phyloP scores from a whole-genome alignment of 2,113 vertebrate genomes.

The Balaenoptera acutorostrata region DNA sequence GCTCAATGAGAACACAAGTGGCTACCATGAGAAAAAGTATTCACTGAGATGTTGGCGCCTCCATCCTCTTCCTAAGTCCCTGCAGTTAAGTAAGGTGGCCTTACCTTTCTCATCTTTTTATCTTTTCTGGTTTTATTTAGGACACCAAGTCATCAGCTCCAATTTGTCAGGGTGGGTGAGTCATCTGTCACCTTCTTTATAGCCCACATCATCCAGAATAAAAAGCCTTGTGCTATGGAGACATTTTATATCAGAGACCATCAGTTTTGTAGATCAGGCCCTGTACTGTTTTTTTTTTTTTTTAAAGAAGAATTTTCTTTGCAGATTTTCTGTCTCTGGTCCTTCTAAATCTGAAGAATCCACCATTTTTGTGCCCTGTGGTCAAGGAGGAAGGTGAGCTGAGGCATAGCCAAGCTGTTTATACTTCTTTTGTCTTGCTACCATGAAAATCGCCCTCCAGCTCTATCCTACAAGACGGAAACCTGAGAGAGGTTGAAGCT shows the following conservation, averaged over 20 bases:
- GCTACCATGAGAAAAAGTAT: background rate
- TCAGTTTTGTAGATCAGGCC: background rate
- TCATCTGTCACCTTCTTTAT: background rate
- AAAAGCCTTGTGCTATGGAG: background rate
- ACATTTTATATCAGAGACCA: background rate
- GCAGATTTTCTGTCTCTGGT: background rate
- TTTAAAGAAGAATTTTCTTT: background rate
- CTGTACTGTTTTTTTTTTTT: background rate
- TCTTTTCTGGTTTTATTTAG: background rate
- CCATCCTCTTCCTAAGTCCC: background rate
- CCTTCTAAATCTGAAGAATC: background rate
- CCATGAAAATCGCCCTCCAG: background rate
- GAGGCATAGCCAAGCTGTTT: background rate
- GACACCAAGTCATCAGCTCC: background rate
- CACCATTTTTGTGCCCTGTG: background rate
- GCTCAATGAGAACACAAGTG: conserved; percentile 1
- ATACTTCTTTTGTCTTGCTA: background rate
- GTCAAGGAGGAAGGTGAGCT: background rate
- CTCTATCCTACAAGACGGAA: background rate
- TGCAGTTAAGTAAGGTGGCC: background rate
- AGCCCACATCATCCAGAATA: background rate
- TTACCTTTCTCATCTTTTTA: background rate
- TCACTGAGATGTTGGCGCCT: background rate
- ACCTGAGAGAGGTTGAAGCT: background rate
- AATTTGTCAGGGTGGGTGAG: background rate